Evolutionary conservation across 2,797 vertebrate genomes (phyloP).

Genomic region (Acipenser oxyrinchus): DNA sequence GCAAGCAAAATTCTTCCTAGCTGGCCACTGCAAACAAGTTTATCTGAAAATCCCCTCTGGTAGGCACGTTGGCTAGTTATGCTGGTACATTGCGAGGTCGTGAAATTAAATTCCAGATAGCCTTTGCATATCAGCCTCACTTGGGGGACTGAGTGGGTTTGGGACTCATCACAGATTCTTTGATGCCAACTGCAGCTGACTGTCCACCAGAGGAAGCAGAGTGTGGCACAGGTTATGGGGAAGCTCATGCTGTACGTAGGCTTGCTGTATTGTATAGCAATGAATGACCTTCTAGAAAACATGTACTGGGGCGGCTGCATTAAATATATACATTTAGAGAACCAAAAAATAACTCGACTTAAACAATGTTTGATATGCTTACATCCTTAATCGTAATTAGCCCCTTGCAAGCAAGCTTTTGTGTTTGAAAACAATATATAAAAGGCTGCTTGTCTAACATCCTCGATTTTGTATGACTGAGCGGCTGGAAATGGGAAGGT

Average conservation of each 20-base stretch:
- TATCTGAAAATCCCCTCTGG: neutral
- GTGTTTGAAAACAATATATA: neutral
- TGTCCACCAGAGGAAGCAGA: neutral
- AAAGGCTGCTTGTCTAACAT: neutral
- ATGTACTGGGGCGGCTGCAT: neutral
- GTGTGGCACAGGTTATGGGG: neutral
- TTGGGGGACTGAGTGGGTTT: neutral
- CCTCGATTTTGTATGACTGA: neutral
- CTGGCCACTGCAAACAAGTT: neutral
- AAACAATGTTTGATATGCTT: neutral
- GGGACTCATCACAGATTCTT: conserved; percentile 1
- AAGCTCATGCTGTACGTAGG: neutral
- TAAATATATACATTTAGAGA: too few relatives aligned
- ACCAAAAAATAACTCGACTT: neutral
- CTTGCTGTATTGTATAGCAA: neutral
- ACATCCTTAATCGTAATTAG: neutral
- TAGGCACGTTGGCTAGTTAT: neutral
- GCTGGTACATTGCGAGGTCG: neutral
- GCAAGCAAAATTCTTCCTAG: neutral
- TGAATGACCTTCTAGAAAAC: neutral
- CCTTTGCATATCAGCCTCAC: neutral
- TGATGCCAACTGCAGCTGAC: neutral
- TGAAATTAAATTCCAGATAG: neutral
- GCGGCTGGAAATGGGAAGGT: neutral
- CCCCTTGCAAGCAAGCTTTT: neutral